Base-by-base conservation (phyloP, 2,888 invertebrate species). In the Bembecia ichneumoniformis region DNA sequence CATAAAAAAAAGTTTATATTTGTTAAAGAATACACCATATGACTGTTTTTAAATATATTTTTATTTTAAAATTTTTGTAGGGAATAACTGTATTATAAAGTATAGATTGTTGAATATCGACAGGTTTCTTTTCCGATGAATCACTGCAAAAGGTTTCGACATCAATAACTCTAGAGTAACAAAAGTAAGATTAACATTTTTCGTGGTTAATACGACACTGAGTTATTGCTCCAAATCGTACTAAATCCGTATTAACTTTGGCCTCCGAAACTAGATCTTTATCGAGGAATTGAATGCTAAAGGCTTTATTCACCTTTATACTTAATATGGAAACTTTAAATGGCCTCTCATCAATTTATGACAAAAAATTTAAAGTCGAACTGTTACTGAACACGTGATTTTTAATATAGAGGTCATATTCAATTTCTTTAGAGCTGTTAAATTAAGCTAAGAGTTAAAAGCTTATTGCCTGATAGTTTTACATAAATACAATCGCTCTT, bases 151-250 rank as follows among this genome's bases (percentile, higher is more conserved):
- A 47, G 43, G 48, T 51, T 52, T 51, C 46, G 48, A 51, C n/a
- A 52, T 52, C 49, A 46, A 51, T 47, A 51, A 47, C 50, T 40
- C 43, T 28, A 28, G 48, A 14, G 36, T 50, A 53, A 58, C 58
- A 54, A 58, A 58, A 54, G 54, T 43, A 55, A 56, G 57, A 58
- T 57, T 54, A 56, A 54, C 51, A 56, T 53, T 53, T 56, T 56
- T 55, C 55, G 56, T 53, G 51, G 55, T 60, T 59, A 59, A 61
- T 58, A 54, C 55, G 60, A 63, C 60, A 51, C 53, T 59, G 60
- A 63, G 53, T 50, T 59, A 64, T 61, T 47, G 49, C 52, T 52
- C 51, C 16, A 44, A 40, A 40, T 40, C 40, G 28, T 40, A n/a
- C 40, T 55, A 57, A 55, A 55, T 55, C 55, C 50, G 51, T 54